Conservation (phyloP, 2,797 vertebrate species). For the Cephalopachus bancanus region DNA sequence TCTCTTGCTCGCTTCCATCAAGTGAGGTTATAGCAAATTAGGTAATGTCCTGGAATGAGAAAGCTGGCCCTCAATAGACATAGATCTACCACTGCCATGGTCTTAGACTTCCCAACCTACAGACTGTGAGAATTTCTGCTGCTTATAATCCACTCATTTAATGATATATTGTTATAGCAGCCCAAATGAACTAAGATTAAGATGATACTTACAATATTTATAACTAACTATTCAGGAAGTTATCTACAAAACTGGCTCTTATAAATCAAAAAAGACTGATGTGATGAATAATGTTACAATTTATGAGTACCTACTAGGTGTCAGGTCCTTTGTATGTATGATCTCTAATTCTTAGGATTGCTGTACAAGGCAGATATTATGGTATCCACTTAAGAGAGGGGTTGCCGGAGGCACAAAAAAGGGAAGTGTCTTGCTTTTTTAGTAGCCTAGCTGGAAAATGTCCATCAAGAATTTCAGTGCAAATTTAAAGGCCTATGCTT, state of each 20-base stretch:
- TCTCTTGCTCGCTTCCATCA: not conserved
- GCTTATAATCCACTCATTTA: not conserved
- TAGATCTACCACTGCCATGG: not conserved
- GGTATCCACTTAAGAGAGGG: not conserved
- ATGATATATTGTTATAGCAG: not conserved
- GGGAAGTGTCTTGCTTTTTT: not conserved
- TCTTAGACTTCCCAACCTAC: not conserved
- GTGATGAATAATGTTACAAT: not conserved
- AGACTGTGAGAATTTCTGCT: not conserved
- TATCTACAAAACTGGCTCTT: not conserved
- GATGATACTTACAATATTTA: not conserved
- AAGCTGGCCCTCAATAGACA: not conserved
- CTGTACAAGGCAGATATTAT: not conserved
- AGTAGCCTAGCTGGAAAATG: not conserved
- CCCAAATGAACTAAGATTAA: not conserved
- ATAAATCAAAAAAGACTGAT: constrained; percentile 1
- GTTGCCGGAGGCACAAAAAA: not conserved
- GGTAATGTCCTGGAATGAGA: not conserved
- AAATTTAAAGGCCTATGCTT: not conserved
- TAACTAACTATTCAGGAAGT: not conserved
- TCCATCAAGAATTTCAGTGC: not conserved
- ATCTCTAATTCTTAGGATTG: not conserved
- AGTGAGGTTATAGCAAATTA: not conserved
- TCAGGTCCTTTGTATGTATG: not conserved
- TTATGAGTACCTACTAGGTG: not conserved